A percentile compares a stretch with the other conserved stretches of the same genome.
Evolutionary conservation across 2,113 vertebrate genomes (phyloP).

Genomic region (Perca flavescens): DNA sequence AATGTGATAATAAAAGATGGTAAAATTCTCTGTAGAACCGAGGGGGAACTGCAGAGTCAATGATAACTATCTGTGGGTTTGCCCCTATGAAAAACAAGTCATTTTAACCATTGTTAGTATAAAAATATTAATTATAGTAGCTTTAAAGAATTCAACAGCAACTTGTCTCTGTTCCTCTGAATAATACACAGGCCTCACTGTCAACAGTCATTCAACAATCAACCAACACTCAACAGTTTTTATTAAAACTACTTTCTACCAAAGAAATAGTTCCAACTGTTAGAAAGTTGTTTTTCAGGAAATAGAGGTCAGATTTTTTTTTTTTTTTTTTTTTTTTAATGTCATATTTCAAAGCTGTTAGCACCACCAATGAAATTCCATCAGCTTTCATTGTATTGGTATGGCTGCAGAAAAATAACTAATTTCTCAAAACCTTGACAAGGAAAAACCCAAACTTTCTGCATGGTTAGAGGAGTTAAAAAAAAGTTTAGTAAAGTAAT

Average conservation of each 20-base stretch:
- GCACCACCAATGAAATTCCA: not conserved
- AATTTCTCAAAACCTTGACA: not conserved
- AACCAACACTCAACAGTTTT: too few species aligned
- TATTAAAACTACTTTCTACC: not conserved
- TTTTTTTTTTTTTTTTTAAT: not conserved
- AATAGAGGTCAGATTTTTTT: not conserved
- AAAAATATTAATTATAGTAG: not conserved
- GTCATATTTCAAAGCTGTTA: not conserved
- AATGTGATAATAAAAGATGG: not conserved
- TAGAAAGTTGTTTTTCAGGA: not conserved
- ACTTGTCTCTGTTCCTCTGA: not conserved
- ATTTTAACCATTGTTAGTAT: not conserved
- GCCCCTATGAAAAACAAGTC: not conserved
- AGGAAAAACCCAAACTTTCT: not conserved
- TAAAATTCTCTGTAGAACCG: not conserved
- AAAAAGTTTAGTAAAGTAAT: not conserved
- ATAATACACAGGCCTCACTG: too few species aligned
- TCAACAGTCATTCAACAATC: too few species aligned
- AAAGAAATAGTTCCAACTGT: not conserved
- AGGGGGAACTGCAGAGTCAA: not conserved
- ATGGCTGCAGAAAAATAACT: too few species aligned
- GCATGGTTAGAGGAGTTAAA: not conserved
- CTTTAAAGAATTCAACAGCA: not conserved
- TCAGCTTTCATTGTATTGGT: not conserved
- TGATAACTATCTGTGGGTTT: not conserved